These are phyloP conservation scores for Caenorhabditis panamensis DNA, from an alignment of 2,888 invertebrate species.

Conservation along the genomic window DNA sequence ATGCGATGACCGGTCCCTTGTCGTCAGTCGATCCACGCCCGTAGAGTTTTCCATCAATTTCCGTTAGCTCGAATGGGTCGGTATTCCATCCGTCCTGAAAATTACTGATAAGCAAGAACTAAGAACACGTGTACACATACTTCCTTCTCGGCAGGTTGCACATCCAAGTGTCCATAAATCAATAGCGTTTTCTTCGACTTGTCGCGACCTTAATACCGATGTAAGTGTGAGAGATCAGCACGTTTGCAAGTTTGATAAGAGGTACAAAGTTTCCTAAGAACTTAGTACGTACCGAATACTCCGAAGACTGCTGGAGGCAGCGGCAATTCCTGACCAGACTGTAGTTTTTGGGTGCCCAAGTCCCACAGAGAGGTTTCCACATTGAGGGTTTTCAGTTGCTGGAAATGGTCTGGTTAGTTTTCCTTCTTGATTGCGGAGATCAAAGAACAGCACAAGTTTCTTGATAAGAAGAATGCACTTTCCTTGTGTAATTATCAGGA, in stretches of 20 bases:
- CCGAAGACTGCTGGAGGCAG: constrained; percentile 79
- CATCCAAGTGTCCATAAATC: constrained; percentile 97
- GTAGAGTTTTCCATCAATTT: constrained; percentile 91
- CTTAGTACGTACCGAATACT: constrained; percentile 84
- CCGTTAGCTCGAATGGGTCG: constrained; percentile 93
- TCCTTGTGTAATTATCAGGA: constrained; percentile 16
- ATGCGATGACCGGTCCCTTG: constrained; percentile 93
- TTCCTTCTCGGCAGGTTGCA: constrained; percentile 91
- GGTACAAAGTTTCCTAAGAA: constrained; percentile 38
- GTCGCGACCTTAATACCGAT: constrained; percentile 46
- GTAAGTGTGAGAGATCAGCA: constrained; percentile 27
- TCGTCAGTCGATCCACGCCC: constrained; percentile 94
- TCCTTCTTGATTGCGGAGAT: constrained; percentile 7
- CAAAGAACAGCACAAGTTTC: constrained; percentile 27
- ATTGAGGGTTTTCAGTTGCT: constrained; percentile 72
- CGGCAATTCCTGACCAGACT: constrained; percentile 57
- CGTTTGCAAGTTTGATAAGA: constrained; percentile 45
- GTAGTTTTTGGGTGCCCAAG: constrained; percentile 71
- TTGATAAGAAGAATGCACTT: constrained; percentile 42
- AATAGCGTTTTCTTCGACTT: constrained; percentile 89
- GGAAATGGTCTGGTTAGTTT: constrained; percentile 35
- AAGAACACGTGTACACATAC: constrained; percentile 30
- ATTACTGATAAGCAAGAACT: neutral
- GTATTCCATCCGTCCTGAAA: constrained; percentile 89
- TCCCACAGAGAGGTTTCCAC: constrained; percentile 72